Conservation (phyloP, 2,113 vertebrate species). For the Phrynosoma blainvillii region DNA sequence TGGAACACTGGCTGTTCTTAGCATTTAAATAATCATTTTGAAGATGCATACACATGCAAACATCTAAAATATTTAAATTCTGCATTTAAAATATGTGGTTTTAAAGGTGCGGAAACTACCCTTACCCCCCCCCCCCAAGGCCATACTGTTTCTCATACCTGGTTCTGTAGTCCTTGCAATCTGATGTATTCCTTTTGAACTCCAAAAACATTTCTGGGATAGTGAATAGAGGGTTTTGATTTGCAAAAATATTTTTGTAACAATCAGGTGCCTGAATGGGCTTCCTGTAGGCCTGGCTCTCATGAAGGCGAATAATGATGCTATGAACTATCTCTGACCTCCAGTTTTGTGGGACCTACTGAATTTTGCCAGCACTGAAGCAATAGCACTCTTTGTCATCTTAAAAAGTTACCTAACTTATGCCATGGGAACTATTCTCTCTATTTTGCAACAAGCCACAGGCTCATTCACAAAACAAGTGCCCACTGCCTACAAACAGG, state of each 20-base stretch:
- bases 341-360: slow-evolving; percentile 21
- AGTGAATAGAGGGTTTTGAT: slow-evolving; percentile 54
- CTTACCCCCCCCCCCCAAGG: slow-evolving; percentile 46
- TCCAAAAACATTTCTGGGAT: slow-evolving; percentile 59
- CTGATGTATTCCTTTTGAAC: slow-evolving; percentile 48
- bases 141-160: slow-evolving; percentile 29
- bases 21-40: slow-evolving; percentile 71
- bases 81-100: slow-evolving; percentile 57
- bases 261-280: slow-evolving; percentile 59
- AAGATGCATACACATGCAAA: slow-evolving; percentile 9
- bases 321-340: slow-evolving; percentile 46
- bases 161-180: slow-evolving; percentile 26
- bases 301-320: slow-evolving; percentile 45
- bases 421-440: slow-evolving; percentile 4
- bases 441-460: not conserved
- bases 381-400: slow-evolving; percentile 10
- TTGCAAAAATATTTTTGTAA: slow-evolving; percentile 64
- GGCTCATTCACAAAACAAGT: not conserved
- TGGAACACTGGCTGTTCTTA: slow-evolving; percentile 67
- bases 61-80: slow-evolving; percentile 66
- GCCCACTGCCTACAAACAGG: not conserved
- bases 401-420: slow-evolving; percentile 11
- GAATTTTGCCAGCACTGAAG: slow-evolving; percentile 11
- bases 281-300: slow-evolving; percentile 39
- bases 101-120: slow-evolving; percentile 32